Evolutionary conservation across 2,888 invertebrate genomes (phyloP), one percentile per base, ranked within the genome.

Genomic region (Heteromurus nitidus): DNA sequence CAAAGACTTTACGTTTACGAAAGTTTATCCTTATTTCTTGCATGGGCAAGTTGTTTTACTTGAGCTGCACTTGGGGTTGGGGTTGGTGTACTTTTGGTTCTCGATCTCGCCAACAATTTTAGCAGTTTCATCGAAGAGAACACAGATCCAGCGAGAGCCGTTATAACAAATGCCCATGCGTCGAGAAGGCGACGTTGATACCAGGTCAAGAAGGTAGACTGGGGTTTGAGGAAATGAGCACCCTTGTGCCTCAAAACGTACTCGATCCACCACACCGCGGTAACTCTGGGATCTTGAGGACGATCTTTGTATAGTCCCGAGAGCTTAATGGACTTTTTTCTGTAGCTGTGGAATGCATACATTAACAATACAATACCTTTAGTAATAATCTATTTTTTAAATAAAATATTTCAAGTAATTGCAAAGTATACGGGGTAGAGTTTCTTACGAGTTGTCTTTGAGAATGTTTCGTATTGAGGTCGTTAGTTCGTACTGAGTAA

Each of bases 261-360:
- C 16, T 83, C 80, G 9, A 80, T 73, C 82, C 83, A 85, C 85
- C 85, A 85, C 20, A 85, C 73, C 1, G 85, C 83, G 1, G 82
- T 82, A 11, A 44, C 65, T 44, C 42, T 31, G 26, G 85, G 77
- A n/a, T 76, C 76, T 26, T 76, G 68, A 18, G 83, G 69, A 16
- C 85, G 83, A 50, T 85, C 85, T 50, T 77, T 83, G 62, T 83
- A 84, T 0, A 79, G 31, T 2, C 60, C 79, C 7, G 75, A 75
- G 3, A 83, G 60, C 18, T 80, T 80, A 28, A 79, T 80, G 11
- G 75, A 36, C 20, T 80, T 83, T 16, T 70, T 80, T 16, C 79
- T 36, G 58, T 65, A 82, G 11, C 82, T 82, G 42, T 55, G 11
- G n/a, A n/a, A n/a, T n/a, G n/a, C n/a, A n/a, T n/a, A n/a, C n/a